These are phyloP conservation scores for Sebastes itinus DNA, from an alignment of 2,797 vertebrate species.

Conservation along the genomic window DNA sequence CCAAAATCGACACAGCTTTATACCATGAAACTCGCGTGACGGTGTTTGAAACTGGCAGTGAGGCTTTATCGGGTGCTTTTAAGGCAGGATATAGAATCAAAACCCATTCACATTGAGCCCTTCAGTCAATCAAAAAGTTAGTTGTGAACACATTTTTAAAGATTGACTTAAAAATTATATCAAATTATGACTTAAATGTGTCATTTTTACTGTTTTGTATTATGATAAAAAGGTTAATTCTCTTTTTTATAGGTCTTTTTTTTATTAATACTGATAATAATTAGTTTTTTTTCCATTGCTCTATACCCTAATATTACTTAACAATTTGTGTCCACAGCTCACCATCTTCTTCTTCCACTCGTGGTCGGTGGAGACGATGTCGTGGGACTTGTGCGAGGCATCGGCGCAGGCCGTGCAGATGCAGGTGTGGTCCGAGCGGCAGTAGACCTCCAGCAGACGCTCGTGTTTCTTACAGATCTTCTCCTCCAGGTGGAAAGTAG, in stretches of 20 bases:
- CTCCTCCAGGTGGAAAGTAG: conserved; percentile 79
- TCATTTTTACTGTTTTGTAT: too few relatives aligned
- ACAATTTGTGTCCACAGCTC: conserved; percentile 1
- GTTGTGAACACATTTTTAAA: not conserved
- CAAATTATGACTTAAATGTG: not conserved
- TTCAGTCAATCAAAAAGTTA: not conserved
- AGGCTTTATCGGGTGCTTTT: not conserved
- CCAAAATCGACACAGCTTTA: too few relatives aligned
- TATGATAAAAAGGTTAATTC: too few relatives aligned
- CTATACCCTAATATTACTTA: not conserved
- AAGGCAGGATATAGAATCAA: not conserved
- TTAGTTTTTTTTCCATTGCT: not conserved
- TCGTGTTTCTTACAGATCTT: conserved; percentile 84
- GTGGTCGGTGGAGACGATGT: conserved; percentile 75
- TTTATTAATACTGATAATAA: not conserved
- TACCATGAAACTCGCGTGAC: rapidly evolving
- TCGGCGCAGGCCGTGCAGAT: conserved; percentile 79
- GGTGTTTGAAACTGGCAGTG: not conserved
- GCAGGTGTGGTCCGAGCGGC: conserved; percentile 79
- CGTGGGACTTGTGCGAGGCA: conserved; percentile 75
- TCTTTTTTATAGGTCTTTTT: not conserved
- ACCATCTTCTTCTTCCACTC: conserved; percentile 85
- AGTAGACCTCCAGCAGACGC: conserved; percentile 81
- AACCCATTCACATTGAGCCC: not conserved
- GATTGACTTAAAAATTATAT: not conserved